These are phyloP conservation scores for Takifugu bimaculatus DNA, from an alignment of 2,113 vertebrate species.

Conservation along the genomic window DNA sequence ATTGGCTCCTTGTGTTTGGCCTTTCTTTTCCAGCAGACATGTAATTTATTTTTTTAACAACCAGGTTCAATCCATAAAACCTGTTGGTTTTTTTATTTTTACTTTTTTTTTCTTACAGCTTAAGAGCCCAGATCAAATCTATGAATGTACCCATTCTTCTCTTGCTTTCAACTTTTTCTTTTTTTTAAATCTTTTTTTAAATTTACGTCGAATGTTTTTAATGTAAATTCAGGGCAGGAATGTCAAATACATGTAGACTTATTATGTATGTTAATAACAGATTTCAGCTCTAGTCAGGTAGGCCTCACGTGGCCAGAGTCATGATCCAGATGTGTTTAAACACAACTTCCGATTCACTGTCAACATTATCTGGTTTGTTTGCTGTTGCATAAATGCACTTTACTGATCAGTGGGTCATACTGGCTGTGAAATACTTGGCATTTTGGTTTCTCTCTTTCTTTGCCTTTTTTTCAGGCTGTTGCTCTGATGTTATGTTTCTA, in stretches of 20 bases:
- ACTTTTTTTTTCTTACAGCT: constrained; percentile 51
- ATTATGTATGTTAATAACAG: constrained; percentile 71
- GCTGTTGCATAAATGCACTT: constrained; percentile 80
- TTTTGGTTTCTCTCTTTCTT: constrained; percentile 53
- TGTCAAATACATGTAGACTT: constrained; percentile 72
- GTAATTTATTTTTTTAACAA: constrained; percentile 30
- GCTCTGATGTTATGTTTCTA: constrained; percentile 54
- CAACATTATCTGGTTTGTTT: constrained; percentile 74
- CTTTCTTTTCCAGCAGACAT: constrained; percentile 40
- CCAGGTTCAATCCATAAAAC: constrained; percentile 64
- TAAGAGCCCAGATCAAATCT: constrained; percentile 73
- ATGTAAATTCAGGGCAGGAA: constrained; percentile 74
- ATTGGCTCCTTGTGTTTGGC: constrained; percentile 65
- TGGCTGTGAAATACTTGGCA: constrained; percentile 71
- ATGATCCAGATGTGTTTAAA: constrained; percentile 68
- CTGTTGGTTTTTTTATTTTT: constrained; percentile 30
- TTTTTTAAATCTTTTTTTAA: no score
- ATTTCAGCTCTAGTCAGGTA: constrained; percentile 75
- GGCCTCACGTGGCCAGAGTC: constrained; percentile 66
- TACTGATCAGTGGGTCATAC: constrained; percentile 73
- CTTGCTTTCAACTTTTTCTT: constrained; percentile 1
- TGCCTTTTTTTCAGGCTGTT: constrained; percentile 37
- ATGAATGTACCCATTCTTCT: constrained; percentile 72
- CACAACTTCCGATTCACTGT: constrained; percentile 70
- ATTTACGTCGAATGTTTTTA: constrained; percentile 60